phyloP scores from a whole-genome alignment of 2,113 vertebrate species.

The Peromyscus leucopus region DNA sequence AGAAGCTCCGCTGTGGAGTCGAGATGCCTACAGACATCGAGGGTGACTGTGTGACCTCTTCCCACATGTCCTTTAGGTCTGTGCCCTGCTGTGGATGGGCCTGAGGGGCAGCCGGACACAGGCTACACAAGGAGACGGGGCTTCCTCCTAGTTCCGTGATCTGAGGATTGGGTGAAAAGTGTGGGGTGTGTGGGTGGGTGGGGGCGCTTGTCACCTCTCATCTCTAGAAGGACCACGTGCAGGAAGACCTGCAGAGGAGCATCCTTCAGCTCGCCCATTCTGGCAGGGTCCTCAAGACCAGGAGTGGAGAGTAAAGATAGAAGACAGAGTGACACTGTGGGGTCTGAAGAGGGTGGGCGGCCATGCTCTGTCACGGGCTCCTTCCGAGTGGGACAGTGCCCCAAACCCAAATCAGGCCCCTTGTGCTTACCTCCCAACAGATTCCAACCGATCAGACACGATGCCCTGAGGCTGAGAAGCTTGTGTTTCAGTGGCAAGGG shows the following conservation, averaged over 20 bases:
- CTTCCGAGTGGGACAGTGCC: not conserved
- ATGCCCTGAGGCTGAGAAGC: not conserved
- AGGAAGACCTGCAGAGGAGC: not conserved
- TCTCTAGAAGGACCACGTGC: not conserved
- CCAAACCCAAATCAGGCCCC: not conserved
- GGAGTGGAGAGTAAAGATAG: not conserved
- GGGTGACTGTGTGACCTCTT: not conserved
- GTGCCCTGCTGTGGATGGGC: too few species aligned
- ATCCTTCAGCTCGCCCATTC: not conserved
- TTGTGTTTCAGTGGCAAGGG: not conserved
- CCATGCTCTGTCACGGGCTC: too few species aligned
- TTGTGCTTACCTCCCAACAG: not conserved
- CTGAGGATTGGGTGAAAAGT: not conserved
- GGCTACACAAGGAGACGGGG: not conserved
- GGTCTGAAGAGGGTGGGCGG: too few species aligned
- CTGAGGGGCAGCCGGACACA: too few species aligned
- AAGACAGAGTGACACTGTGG: not conserved
- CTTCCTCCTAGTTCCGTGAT: not conserved
- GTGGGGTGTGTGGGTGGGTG: not conserved
- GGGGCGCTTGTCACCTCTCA: fast-evolving
- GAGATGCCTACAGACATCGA: not conserved
- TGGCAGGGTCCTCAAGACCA: not conserved
- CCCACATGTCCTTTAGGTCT: not conserved
- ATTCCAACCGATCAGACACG: too few species aligned
- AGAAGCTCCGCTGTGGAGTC: not conserved